A percentile compares a stretch with the other conserved stretches of the same genome.
phyloP scores from a whole-genome alignment of 2,888 invertebrate genomes.

The Pherbina coryleti region DNA sequence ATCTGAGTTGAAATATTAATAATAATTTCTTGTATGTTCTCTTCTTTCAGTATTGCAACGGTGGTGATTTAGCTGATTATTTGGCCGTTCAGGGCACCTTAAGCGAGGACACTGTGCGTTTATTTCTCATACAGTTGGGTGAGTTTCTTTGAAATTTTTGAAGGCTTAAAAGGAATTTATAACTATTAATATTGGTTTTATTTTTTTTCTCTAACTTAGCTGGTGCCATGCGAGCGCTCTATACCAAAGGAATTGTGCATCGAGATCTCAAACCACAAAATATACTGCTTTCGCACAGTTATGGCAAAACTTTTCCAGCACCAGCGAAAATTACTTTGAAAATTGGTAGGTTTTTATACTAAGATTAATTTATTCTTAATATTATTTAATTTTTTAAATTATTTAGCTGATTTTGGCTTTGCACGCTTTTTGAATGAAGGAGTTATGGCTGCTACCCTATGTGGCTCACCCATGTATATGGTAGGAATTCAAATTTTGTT shows the following conservation, averaged over 20 bases:
- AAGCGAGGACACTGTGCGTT: constrained; percentile 95
- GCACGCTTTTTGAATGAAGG: constrained; percentile 98
- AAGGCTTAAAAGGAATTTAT: too few relatives aligned
- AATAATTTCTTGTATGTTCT: constrained; percentile 45
- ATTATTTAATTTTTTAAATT: not conserved
- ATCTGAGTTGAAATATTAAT: too few relatives aligned
- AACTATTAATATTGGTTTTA: not conserved
- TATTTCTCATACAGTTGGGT: constrained; percentile 95
- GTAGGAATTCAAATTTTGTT: constrained; percentile 71
- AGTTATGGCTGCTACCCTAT: constrained; percentile 99
- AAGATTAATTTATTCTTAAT: not conserved
- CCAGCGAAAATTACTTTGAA: constrained; percentile 91
- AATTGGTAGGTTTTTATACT: constrained; percentile 77
- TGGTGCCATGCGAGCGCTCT: constrained; percentile 96
- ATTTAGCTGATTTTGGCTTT: constrained; percentile 97
- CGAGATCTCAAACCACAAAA: constrained; percentile 99
- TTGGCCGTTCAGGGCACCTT: constrained; percentile 92
- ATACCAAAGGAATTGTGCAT: constrained; percentile 98
- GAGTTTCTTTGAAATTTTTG: constrained; percentile 57
- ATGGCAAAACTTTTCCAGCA: constrained; percentile 71
- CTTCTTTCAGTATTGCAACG: constrained; percentile 93
- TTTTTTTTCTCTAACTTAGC: constrained; percentile 72
- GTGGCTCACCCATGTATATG: constrained; percentile 99
- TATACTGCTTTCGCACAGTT: constrained; percentile 89
- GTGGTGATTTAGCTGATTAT: constrained; percentile 98